Conservation (phyloP, 2,797 vertebrate genomes). For the Sebastolobus alascanus region DNA sequence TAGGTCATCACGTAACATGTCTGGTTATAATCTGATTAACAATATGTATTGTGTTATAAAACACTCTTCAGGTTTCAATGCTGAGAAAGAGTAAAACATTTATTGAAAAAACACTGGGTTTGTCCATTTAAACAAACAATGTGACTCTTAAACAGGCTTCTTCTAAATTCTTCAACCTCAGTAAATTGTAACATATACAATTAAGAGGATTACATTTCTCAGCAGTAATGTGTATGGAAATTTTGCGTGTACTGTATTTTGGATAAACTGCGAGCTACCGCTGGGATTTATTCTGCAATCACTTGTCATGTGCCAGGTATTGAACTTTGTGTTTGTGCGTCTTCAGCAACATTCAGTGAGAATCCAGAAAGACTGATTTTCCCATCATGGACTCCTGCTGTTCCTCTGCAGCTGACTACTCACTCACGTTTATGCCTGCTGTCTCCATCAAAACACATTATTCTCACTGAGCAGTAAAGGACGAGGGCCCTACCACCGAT, state of each 20-base stretch:
- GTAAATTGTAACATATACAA: conserved; percentile 33
- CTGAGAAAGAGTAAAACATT: conserved; percentile 22
- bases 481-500: conserved; percentile 51
- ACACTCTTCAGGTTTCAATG: background rate
- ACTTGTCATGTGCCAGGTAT: conserved; percentile 7
- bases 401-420: conserved; percentile 57
- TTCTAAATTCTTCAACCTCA: conserved; percentile 23
- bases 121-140: conserved; percentile 40
- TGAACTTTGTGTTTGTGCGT: conserved; percentile 18
- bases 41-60: background rate
- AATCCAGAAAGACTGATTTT: conserved; percentile 69
- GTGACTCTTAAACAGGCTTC: conserved; percentile 10
- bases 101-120: conserved; percentile 19
- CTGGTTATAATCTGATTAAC: background rate
- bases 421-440: conserved; percentile 66
- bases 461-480: conserved; percentile 27
- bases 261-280: conserved; percentile 3
- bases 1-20: background rate
- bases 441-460: conserved; percentile 58
- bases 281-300: conserved; percentile 4
- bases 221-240: conserved; percentile 7
- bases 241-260: background rate
- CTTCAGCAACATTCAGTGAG: conserved; percentile 54
- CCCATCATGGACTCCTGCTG: conserved; percentile 76
- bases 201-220: conserved; percentile 14